These are phyloP conservation scores for Stictonetta naevosa DNA, from an alignment of 2,113 vertebrate species.

Conservation along the genomic window DNA sequence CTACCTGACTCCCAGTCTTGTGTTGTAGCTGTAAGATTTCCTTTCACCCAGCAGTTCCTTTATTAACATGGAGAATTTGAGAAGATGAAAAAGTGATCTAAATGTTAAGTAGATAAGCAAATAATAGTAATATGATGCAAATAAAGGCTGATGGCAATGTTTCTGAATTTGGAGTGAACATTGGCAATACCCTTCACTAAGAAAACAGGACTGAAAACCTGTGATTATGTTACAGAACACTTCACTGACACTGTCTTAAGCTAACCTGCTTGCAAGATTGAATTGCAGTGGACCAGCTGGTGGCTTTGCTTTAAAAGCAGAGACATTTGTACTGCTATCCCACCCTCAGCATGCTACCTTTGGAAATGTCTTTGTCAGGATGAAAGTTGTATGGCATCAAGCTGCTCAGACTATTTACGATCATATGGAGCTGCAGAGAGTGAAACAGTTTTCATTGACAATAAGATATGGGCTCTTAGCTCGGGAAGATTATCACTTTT, in stretches of 20 bases:
- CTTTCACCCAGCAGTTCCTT: not conserved
- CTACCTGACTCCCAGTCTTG: not conserved
- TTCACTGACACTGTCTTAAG: not conserved
- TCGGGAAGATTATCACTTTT: not conserved
- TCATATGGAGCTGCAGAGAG: not conserved
- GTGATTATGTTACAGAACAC: not conserved
- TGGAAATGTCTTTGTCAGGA: not conserved
- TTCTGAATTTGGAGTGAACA: not conserved
- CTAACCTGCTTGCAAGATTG: not conserved
- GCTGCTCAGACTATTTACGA: not conserved
- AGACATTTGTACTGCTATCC: not conserved
- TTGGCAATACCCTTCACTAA: not conserved
- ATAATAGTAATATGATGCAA: not conserved
- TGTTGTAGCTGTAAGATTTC: not conserved
- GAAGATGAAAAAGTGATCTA: not conserved
- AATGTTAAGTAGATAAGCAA: not conserved
- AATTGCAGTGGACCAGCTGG: not conserved
- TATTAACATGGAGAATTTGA: not conserved
- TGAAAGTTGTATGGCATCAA: not conserved
- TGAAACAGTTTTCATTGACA: not conserved
- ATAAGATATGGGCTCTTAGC: not conserved
- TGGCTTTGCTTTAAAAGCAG: not conserved
- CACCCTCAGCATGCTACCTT: not conserved
- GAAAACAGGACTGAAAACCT: not conserved
- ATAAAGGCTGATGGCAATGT: not conserved